Conservation (phyloP, 2,797 vertebrate genomes). For the Odontamblyopus rebecca region DNA sequence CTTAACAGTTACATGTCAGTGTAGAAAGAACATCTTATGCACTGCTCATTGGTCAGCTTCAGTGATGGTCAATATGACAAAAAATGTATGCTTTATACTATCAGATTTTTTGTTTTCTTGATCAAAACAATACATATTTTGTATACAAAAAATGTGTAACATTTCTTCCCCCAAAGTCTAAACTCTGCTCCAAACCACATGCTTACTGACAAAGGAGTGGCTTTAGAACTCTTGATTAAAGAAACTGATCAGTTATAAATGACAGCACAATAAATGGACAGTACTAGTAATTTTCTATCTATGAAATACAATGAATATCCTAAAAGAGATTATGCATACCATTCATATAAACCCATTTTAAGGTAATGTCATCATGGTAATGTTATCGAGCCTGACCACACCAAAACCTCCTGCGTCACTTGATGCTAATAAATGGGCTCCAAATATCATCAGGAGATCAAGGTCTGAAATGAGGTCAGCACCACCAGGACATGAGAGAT, state of each 20-base stretch:
- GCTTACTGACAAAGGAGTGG: too few species aligned
- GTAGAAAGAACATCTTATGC: not conserved
- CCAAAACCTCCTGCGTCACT: slow-evolving; percentile 16
- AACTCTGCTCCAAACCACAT: too few species aligned
- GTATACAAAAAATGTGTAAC: too few species aligned
- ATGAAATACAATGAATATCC: not conserved
- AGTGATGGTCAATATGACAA: too few species aligned
- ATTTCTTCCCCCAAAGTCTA: too few species aligned
- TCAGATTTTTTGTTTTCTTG: too few species aligned
- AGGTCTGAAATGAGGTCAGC: slow-evolving; percentile 35
- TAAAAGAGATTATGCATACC: not conserved
- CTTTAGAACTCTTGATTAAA: too few species aligned
- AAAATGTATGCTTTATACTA: too few species aligned
- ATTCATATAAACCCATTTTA: not conserved
- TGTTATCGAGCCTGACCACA: slow-evolving; percentile 1
- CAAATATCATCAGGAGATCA: slow-evolving; percentile 19
- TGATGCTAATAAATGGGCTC: not conserved
- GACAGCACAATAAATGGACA: too few species aligned
- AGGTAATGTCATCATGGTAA: not conserved
- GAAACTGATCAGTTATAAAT: too few species aligned
- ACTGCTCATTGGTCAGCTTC: not conserved
- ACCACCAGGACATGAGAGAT: slow-evolving; percentile 16
- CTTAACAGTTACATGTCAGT: not conserved
- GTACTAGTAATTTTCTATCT: too few species aligned
- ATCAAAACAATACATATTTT: too few species aligned